A percentile compares a stretch with the other conserved stretches of the same genome.
These are phyloP conservation scores for Hemibagrus wyckioides DNA, from an alignment of 2,113 vertebrate species.

Conservation along the genomic window DNA sequence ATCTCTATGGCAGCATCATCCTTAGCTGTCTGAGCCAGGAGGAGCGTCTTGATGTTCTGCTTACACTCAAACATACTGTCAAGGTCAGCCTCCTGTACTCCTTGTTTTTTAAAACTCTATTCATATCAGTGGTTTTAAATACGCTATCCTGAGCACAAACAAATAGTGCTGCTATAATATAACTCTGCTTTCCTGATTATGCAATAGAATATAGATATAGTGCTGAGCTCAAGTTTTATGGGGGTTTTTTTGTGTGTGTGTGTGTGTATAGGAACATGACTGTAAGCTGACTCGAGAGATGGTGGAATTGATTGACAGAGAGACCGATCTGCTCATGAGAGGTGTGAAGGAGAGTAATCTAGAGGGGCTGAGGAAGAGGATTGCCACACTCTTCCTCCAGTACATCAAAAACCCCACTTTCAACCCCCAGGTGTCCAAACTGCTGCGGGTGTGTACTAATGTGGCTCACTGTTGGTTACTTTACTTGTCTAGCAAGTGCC, in stretches of 20 bases:
- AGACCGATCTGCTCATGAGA: conserved; percentile 83
- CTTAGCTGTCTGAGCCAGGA: conserved; percentile 67
- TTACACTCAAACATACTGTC: conserved; percentile 81
- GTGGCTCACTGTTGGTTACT: neutral
- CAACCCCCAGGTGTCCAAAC: conserved; percentile 82
- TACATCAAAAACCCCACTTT: conserved; percentile 88
- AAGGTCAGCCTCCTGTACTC: conserved; percentile 70
- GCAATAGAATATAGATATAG: neutral
- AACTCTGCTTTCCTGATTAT: neutral
- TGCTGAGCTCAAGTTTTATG: neutral
- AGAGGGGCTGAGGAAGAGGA: conserved; percentile 88
- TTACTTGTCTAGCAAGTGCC: neutral
- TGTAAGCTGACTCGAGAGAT: conserved; percentile 86
- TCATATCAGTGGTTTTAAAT: neutral
- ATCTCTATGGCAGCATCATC: conserved; percentile 79
- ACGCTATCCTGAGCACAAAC: neutral
- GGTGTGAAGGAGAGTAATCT: conserved; percentile 78
- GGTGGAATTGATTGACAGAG: conserved; percentile 85
- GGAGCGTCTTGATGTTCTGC: conserved; percentile 76
- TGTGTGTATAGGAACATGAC: conserved; percentile 78
- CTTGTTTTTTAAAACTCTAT: neutral
- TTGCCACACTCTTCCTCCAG: conserved; percentile 88
- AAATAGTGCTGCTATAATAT: neutral
- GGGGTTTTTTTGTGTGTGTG: neutral
- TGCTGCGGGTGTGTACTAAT: conserved; percentile 77